A percentile compares a stretch with the other conserved stretches of the same genome.
Evolutionary conservation across 2,888 invertebrate species (phyloP).

Genomic region (Beris chalybata): DNA sequence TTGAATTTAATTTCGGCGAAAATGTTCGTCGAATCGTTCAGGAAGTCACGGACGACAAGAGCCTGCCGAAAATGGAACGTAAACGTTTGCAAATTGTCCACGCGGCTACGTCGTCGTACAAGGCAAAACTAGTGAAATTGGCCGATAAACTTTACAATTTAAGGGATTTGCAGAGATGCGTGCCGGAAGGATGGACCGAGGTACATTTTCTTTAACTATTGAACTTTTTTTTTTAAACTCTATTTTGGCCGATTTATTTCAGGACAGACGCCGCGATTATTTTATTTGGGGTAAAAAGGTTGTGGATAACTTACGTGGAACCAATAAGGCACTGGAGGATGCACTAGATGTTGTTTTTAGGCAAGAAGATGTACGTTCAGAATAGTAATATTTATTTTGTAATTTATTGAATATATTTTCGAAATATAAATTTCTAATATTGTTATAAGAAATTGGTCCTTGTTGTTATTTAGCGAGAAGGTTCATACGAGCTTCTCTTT

Average conservation of each 20-base stretch:
- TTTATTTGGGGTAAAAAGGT: constrained; percentile 72
- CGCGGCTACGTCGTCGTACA: constrained; percentile 59
- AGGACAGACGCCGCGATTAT: constrained; percentile 64
- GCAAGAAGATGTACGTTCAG: constrained; percentile 42
- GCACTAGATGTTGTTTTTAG: constrained; percentile 60
- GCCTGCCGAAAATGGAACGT: constrained; percentile 63
- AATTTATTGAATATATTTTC: neutral
- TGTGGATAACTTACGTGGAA: constrained; percentile 66
- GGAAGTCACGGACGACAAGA: constrained; percentile 76
- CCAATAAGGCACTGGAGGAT: constrained; percentile 62
- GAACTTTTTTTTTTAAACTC: constrained; percentile 1
- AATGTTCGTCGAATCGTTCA: constrained; percentile 62
- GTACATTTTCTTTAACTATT: constrained; percentile 42
- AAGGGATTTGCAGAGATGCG: constrained; percentile 63
- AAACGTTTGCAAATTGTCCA: constrained; percentile 68
- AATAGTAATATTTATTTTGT: neutral
- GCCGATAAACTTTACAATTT: constrained; percentile 84
- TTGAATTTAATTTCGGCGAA: constrained; percentile 65
- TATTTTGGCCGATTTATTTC: constrained; percentile 1
- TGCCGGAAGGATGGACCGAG: constrained; percentile 63
- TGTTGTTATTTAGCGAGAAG: too few relatives aligned
- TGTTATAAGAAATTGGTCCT: too few relatives aligned
- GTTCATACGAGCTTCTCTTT: too few relatives aligned
- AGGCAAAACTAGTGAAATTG: constrained; percentile 75
- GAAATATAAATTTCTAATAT: too few relatives aligned